Base-by-base conservation (phyloP, 2,113 vertebrate species). In the Stigmatopora nigra region DNA sequence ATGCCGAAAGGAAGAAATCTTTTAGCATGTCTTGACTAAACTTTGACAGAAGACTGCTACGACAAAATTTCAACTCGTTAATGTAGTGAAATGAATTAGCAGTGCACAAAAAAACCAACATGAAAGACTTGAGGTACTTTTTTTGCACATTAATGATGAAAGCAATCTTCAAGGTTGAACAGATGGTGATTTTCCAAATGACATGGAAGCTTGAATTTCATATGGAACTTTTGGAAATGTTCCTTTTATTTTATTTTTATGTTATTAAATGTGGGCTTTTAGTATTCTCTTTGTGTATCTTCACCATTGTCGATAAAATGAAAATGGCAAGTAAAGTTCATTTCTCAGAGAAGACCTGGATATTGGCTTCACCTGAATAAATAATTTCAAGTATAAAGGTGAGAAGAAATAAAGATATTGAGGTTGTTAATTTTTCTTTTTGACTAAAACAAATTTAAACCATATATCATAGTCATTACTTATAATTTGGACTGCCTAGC, bases 311-410 rank as follows among this genome's bases (percentile, higher is more conserved):
- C 70, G 72, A 75, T 73, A 67, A 85, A 80, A 81, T 55, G 65
- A 71, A 66, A 82, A 71, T 41, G 64, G 60, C 70, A 77, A 79
- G 72, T 67, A 65, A 52, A 71, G 72, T 76, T 48, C 66, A 72
- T 71, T 41, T 47, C 69, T 64, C 8, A 13, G 20, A 48, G 46
- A 51, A 59, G 47, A 63, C 68, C 52, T 78, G 81, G 81, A 82
- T 76, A 49, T 80, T 82, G 71, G 67, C 67, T 72, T 86, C 80
- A 78, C 60, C 72, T 66, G 72, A 64, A 79, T 75, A 74, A 73
- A 45, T 38, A 74, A 66, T 14, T 70, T 71, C 48, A 20, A 53
- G 64, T 61, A 63, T 64, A n/a, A n/a, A 61, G 73, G 45, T 57
- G 56, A 79, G 77, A 79, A 74, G 70, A 65, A 75, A 65, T 4